Conservation (phyloP, 1,140 invertebrate species). For the Pseudomyrmex concolor region DNA sequence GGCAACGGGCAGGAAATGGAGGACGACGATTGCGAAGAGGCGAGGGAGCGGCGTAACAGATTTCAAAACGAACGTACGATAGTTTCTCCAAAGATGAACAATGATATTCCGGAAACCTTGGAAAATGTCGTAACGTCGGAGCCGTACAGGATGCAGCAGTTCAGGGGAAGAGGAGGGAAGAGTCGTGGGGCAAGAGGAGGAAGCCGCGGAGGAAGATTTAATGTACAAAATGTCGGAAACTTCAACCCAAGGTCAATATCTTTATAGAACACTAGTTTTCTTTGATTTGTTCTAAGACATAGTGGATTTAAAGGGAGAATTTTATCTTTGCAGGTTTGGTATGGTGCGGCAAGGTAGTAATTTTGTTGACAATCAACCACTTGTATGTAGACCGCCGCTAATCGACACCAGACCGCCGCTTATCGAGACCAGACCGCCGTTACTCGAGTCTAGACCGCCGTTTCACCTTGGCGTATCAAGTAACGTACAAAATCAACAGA, state of each 20-base stretch:
- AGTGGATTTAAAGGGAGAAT: background rate
- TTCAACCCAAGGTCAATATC: slow-evolving; percentile 73
- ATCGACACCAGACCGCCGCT: slow-evolving; percentile 76
- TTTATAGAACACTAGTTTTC: background rate
- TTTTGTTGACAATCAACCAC: slow-evolving; percentile 73
- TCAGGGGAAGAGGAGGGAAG: slow-evolving; percentile 68
- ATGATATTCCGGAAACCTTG: slow-evolving; percentile 81
- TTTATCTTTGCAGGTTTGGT: slow-evolving; percentile 50
- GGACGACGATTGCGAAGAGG: slow-evolving; percentile 82
- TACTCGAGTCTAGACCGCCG: slow-evolving; percentile 76
- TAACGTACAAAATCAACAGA: slow-evolving; percentile 73
- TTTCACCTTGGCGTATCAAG: slow-evolving; percentile 74
- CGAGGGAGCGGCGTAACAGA: slow-evolving; percentile 80
- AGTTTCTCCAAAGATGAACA: slow-evolving; percentile 79
- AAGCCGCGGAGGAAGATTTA: slow-evolving; percentile 75
- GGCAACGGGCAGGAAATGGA: slow-evolving; percentile 77
- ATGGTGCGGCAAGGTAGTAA: slow-evolving; percentile 33
- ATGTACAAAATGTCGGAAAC: slow-evolving; percentile 66
- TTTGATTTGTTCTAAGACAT: background rate
- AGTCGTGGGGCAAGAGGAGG: slow-evolving; percentile 75
- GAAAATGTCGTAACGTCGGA: slow-evolving; percentile 81
- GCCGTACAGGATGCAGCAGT: slow-evolving; percentile 34
- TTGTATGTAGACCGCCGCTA: slow-evolving; percentile 77
- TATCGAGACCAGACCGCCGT: slow-evolving; percentile 67
- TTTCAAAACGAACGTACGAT: slow-evolving; percentile 82